phyloP scores from a whole-genome alignment of 2,113 vertebrate species.

The Phyllopteryx taeniolatus region DNA sequence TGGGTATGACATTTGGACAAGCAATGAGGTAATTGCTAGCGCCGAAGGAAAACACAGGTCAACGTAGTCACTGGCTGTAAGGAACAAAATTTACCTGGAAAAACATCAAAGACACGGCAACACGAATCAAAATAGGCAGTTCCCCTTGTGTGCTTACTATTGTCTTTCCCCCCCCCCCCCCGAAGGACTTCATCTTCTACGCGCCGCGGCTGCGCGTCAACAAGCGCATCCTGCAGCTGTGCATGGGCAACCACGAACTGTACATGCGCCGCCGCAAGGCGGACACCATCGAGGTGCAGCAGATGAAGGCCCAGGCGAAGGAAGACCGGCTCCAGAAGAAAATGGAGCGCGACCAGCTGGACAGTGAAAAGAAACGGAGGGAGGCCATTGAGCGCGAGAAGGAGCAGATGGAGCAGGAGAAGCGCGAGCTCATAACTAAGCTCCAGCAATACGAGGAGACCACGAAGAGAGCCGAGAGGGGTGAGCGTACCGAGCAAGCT shows the following conservation, averaged over 20 bases:
- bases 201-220: slow-evolving; percentile 88
- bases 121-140: neutral
- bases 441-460: slow-evolving; percentile 87
- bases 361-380: slow-evolving; percentile 87
- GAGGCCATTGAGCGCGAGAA: slow-evolving; percentile 88
- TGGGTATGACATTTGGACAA: too few species aligned
- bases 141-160: too few species aligned
- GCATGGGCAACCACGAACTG: slow-evolving; percentile 94
- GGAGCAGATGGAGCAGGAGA: slow-evolving; percentile 87
- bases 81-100: neutral
- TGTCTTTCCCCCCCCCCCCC: neutral
- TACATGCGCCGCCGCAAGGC: slow-evolving; percentile 91
- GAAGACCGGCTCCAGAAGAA: slow-evolving; percentile 92
- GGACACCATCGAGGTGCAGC: slow-evolving; percentile 95
- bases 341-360: slow-evolving; percentile 87
- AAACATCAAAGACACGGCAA: neutral
- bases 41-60: too few species aligned
- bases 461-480: slow-evolving; percentile 89
- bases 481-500: slow-evolving; percentile 58
- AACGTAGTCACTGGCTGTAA: neutral
- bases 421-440: slow-evolving; percentile 83
- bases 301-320: slow-evolving; percentile 96
- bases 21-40: too few species aligned
- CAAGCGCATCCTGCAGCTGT: slow-evolving; percentile 91
- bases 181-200: slow-evolving; percentile 91